Percentiles rank a stretch among this genome's conserved stretches.
These are phyloP conservation scores for Drosophila fungiperda DNA, from an alignment of 2,888 invertebrate species.

Conservation along the genomic window DNA sequence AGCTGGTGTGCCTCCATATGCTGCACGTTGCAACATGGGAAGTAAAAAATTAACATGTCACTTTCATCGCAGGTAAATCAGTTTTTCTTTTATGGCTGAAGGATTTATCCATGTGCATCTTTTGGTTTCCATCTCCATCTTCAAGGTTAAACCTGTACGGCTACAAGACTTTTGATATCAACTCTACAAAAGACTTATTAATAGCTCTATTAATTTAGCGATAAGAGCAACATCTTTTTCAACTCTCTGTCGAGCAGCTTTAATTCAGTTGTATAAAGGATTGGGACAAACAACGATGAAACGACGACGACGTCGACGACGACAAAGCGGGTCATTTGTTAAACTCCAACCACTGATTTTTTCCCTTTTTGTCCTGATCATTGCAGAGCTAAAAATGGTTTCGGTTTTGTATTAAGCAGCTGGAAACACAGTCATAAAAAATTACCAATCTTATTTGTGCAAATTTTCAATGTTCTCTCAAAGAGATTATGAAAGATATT, in stretches of 20 bases:
- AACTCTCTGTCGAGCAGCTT: slow-evolving; percentile 29
- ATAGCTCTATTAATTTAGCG: slow-evolving; percentile 78
- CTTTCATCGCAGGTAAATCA: slow-evolving; percentile 79
- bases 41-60: slow-evolving; percentile 79
- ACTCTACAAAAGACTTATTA: slow-evolving; percentile 77
- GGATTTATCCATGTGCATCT: slow-evolving; percentile 60
- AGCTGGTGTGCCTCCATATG: slow-evolving; percentile 34
- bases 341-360: slow-evolving; percentile 15
- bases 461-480: neutral
- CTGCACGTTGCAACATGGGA: slow-evolving; percentile 34
- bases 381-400: slow-evolving; percentile 21
- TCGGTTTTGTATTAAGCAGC: too few relatives aligned
- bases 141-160: slow-evolving; percentile 59
- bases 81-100: slow-evolving; percentile 66
- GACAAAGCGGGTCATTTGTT: slow-evolving; percentile 45
- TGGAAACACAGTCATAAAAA: neutral
- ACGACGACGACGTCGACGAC: slow-evolving; percentile 6
- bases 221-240: slow-evolving; percentile 67
- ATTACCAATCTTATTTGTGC: neutral
- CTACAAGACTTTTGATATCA: slow-evolving; percentile 47
- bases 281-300: slow-evolving; percentile 17
- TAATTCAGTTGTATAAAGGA: slow-evolving; percentile 55
- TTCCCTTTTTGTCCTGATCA: slow-evolving; percentile 2
- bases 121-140: slow-evolving; percentile 10
- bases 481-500: neutral